Conservation (phyloP, 1,140 invertebrate genomes). For the Argopecten irradians region DNA sequence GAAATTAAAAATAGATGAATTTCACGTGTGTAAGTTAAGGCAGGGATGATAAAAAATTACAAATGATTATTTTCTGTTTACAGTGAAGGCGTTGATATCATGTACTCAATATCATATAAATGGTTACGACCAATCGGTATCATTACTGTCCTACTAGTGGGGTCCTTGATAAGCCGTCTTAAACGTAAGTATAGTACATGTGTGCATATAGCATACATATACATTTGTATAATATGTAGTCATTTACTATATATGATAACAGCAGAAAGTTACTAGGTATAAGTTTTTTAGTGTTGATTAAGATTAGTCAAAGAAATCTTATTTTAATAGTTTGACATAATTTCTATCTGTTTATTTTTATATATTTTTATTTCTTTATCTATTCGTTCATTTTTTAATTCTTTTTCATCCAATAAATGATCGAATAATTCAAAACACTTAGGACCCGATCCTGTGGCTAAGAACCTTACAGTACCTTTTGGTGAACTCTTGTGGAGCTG, state of each 20-base stretch:
- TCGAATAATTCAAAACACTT: too few relatives aligned
- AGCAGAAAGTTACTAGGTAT: too few relatives aligned
- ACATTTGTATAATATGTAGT: too few relatives aligned
- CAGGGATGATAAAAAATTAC: background rate
- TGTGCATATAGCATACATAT: background rate
- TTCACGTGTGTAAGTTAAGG: background rate
- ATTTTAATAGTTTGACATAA: background rate
- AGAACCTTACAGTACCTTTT: background rate
- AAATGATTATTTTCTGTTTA: background rate
- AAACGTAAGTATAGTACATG: background rate
- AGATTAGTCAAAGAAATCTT: background rate
- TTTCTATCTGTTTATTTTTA: too few relatives aligned
- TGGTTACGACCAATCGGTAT: background rate
- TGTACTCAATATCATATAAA: background rate
- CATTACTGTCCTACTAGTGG: background rate
- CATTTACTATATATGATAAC: too few relatives aligned
- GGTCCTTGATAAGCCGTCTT: background rate
- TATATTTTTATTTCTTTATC: background rate
- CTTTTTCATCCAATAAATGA: background rate
- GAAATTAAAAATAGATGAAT: background rate
- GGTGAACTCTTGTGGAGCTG: background rate
- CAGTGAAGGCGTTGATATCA: background rate
- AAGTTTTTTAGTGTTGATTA: background rate
- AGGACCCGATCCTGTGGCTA: background rate
- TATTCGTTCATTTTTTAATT: too few relatives aligned